These are phyloP conservation scores for Kryptolebias ocellatus DNA, from an alignment of 2,797 vertebrate genomes.

Conservation along the genomic window DNA sequence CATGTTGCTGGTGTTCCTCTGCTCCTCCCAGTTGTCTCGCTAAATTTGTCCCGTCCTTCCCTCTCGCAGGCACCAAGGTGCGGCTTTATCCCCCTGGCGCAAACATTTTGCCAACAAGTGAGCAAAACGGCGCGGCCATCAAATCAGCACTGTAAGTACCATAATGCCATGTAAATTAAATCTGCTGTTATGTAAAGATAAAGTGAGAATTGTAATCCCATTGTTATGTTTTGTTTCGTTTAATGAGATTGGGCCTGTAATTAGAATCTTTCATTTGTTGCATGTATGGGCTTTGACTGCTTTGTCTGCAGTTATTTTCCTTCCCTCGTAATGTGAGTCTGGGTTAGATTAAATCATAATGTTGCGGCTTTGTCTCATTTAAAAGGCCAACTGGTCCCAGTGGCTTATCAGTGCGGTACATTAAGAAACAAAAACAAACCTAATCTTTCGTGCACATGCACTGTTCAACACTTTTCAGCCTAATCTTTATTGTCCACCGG, in stretches of 20 bases:
- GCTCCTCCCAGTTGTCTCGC: slow-evolving; percentile 22
- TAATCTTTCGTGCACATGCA: slow-evolving; percentile 16
- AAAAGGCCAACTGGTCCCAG: slow-evolving; percentile 51
- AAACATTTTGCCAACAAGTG: slow-evolving; percentile 50
- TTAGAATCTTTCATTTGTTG: slow-evolving; percentile 47
- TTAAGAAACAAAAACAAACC: slow-evolving; percentile 31
- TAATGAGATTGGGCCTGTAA: slow-evolving; percentile 40
- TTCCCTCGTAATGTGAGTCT: slow-evolving; percentile 31
- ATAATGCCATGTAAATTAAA: slow-evolving; percentile 38
- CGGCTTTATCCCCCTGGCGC: slow-evolving; percentile 24
- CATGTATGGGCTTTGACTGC: not conserved
- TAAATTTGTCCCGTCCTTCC: slow-evolving; percentile 11
- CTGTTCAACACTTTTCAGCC: slow-evolving; percentile 33
- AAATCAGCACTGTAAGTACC: slow-evolving; percentile 60
- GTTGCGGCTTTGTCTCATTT: slow-evolving; percentile 43
- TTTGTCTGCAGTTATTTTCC: slow-evolving; percentile 35
- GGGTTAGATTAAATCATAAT: slow-evolving; percentile 55
- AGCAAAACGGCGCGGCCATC: slow-evolving; percentile 39
- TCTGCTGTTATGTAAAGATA: slow-evolving; percentile 33
- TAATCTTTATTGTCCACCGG: slow-evolving; percentile 41
- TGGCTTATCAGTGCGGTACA: slow-evolving; percentile 37
- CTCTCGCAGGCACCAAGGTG: slow-evolving; percentile 35
- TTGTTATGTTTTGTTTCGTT: slow-evolving; percentile 42
- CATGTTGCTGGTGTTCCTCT: slow-evolving; percentile 26
- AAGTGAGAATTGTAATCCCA: slow-evolving; percentile 2